Evolutionary conservation across 2,113 vertebrate species (phyloP).

Genomic region (Dendrocopos noguchii): DNA sequence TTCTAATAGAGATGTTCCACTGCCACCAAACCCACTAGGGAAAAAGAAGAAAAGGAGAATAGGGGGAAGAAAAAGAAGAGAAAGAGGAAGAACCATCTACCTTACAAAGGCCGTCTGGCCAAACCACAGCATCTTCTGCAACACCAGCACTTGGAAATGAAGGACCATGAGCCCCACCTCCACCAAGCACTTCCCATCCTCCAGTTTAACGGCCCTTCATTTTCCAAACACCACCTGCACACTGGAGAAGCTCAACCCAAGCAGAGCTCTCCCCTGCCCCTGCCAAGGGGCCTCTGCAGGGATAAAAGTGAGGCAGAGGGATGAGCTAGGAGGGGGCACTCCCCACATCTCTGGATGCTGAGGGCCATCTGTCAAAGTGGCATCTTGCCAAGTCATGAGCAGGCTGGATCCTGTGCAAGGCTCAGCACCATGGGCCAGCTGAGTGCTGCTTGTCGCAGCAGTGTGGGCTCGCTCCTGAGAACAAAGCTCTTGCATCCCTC

Average conservation of each 20-base stretch:
- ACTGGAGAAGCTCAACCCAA: not conserved
- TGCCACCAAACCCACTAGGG: too few species aligned
- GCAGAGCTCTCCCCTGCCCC: not conserved
- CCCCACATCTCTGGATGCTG: not conserved
- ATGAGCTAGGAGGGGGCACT: accelerated
- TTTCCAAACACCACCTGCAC: accelerated
- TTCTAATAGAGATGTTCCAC: too few species aligned
- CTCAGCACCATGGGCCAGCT: not conserved
- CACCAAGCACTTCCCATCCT: not conserved
- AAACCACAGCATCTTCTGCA: not conserved
- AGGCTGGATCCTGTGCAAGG: not conserved
- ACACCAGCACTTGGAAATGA: not conserved
- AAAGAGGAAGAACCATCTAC: not conserved
- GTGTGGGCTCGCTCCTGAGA: accelerated
- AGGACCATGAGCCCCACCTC: not conserved
- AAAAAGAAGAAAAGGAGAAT: too few species aligned
- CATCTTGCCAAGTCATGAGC: not conserved
- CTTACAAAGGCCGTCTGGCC: not conserved
- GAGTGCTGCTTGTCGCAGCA: accelerated
- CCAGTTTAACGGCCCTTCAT: accelerated
- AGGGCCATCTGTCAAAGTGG: not conserved
- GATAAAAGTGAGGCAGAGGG: accelerated
- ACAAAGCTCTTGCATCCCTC: not conserved
- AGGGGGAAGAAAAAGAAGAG: too few species aligned
- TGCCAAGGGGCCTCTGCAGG: not conserved